Conservation (phyloP, 2,113 vertebrate species). For the Periophthalmus modestus region DNA sequence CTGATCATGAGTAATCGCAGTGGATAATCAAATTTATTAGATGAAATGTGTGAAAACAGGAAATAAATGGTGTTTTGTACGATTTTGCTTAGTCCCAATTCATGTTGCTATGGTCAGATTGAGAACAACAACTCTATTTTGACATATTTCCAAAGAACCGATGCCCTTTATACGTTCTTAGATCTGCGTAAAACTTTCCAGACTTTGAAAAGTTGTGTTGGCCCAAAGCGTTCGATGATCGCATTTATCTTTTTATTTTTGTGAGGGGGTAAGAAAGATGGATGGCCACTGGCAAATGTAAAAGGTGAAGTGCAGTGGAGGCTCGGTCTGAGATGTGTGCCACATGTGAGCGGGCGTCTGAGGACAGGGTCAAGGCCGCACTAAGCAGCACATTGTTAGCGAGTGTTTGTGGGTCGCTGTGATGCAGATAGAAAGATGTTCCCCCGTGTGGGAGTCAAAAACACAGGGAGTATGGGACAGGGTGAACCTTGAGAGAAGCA, state of each 20-base stretch:
- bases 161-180: neutral
- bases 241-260: neutral
- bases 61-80: neutral
- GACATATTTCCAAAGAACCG: neutral
- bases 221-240: neutral
- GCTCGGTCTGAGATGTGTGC: neutral
- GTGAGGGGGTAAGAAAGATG: neutral
- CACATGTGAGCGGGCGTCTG: slow-evolving; percentile 7
- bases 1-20: too few species aligned
- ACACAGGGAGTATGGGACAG: neutral
- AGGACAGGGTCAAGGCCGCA: neutral
- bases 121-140: neutral
- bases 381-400: neutral
- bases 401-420: neutral
- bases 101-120: neutral
- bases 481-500: neutral
- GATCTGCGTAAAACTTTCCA: neutral
- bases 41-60: too few species aligned
- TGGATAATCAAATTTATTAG: too few species aligned
- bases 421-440: neutral
- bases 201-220: slow-evolving; percentile 1
- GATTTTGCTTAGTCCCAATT: neutral
- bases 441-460: neutral
- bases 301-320: neutral
- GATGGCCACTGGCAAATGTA: neutral